Conservation (phyloP, 2,888 invertebrate genomes). For the Uloborus plumipes region DNA sequence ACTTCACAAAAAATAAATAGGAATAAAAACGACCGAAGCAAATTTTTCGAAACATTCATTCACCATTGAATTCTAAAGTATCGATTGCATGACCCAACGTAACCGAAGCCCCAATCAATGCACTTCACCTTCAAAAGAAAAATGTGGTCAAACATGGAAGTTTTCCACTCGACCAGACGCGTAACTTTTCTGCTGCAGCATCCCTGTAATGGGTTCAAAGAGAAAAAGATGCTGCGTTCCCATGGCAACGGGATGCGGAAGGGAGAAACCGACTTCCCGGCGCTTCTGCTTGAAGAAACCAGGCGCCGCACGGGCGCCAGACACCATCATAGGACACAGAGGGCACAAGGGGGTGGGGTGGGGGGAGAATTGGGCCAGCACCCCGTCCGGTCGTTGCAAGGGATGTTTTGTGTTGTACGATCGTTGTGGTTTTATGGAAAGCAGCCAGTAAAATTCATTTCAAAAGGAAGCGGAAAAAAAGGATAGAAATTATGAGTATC, state of each 20-base stretch:
- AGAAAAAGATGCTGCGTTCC: slow-evolving; percentile 39
- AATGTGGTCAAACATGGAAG: slow-evolving; percentile 25
- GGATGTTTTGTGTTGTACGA: too few species aligned
- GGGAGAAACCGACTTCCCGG: slow-evolving; percentile 49
- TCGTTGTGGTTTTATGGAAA: too few species aligned
- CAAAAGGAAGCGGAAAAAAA: too few species aligned
- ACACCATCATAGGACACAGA: neutral
- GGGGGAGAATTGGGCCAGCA: neutral
- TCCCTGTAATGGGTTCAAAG: slow-evolving; percentile 6
- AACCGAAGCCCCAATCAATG: too few species aligned
- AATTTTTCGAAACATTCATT: too few species aligned
- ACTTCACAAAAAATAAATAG: too few species aligned
- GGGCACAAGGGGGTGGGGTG: neutral
- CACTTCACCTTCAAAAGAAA: neutral
- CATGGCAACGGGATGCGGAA: slow-evolving; percentile 50
- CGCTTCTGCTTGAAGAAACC: slow-evolving; percentile 28
- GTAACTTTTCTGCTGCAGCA: neutral
- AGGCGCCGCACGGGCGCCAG: slow-evolving; percentile 26
- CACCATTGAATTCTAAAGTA: too few species aligned
- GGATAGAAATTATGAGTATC: too few species aligned
- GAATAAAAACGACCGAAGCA: too few species aligned
- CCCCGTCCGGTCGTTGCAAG: neutral
- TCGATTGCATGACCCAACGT: too few species aligned
- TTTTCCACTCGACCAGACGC: neutral
- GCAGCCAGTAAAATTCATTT: too few species aligned